A percentile compares a stretch with the other conserved stretches of the same genome.
Evolutionary conservation across 2,888 invertebrate species (phyloP).

Genomic region (Rosalia funebris): DNA sequence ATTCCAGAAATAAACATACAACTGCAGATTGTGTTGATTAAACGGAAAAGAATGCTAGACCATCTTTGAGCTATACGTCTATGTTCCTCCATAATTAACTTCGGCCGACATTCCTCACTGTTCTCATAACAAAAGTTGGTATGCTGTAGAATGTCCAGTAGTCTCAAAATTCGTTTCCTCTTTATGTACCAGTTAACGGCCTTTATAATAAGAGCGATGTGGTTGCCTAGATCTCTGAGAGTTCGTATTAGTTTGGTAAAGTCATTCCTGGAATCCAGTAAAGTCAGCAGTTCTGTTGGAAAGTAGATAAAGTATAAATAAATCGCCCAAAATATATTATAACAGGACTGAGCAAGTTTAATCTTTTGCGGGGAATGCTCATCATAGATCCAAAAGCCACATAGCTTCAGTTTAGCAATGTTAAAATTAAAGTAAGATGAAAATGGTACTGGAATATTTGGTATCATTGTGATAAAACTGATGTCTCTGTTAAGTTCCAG

Average conservation of each 20-base stretch:
- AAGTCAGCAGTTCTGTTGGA: slow-evolving; percentile 30
- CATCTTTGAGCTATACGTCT: slow-evolving; percentile 33
- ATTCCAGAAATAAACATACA: slow-evolving; percentile 33
- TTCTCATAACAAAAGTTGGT: slow-evolving; percentile 30
- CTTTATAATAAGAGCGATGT: slow-evolving; percentile 31
- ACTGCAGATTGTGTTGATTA: slow-evolving; percentile 33
- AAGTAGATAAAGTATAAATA: slow-evolving; percentile 33
- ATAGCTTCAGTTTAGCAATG: slow-evolving; percentile 25
- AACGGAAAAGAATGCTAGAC: slow-evolving; percentile 32
- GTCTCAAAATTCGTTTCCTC: slow-evolving; percentile 26
- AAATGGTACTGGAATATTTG: slow-evolving; percentile 2
- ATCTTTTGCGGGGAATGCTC: slow-evolving; percentile 1
- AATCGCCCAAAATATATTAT: slow-evolving; percentile 30
- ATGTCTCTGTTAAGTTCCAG: too few relatives aligned
- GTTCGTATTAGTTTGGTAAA: slow-evolving; percentile 27
- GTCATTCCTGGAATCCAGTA: slow-evolving; percentile 24
- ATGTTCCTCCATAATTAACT: slow-evolving; percentile 24
- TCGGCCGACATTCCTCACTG: slow-evolving; percentile 26
- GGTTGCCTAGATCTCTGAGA: slow-evolving; percentile 37
- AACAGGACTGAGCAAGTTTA: slow-evolving; percentile 24
- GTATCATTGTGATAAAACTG: too few relatives aligned
- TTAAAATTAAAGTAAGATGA: slow-evolving; percentile 34
- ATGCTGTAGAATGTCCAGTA: slow-evolving; percentile 26
- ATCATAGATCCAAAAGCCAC: slow-evolving; percentile 36
- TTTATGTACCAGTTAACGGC: slow-evolving; percentile 31